Evolutionary conservation across 2,888 invertebrate species (phyloP).

Genomic region (Cabera pusaria): DNA sequence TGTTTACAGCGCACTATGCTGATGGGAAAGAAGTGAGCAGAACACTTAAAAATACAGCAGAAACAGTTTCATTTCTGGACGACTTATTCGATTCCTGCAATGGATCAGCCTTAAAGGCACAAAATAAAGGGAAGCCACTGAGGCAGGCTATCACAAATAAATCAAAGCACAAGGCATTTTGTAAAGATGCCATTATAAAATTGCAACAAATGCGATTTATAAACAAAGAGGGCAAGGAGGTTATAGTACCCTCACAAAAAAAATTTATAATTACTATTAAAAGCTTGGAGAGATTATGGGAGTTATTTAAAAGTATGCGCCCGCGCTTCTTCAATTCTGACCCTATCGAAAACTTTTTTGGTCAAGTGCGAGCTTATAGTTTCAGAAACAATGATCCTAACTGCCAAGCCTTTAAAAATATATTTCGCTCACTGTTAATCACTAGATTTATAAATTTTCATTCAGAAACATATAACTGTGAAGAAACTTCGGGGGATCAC

Average conservation of each 20-base stretch:
- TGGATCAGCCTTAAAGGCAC: not conserved
- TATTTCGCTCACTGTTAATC: not conserved
- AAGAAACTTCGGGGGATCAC: not conserved
- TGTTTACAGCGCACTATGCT: not conserved
- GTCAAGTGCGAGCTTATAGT: not conserved
- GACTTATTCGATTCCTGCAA: not conserved
- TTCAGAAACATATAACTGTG: not conserved
- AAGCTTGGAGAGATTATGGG: not conserved
- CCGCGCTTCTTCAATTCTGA: conserved; percentile 1
- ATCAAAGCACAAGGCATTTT: not conserved
- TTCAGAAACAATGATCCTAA: not conserved
- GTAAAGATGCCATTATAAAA: not conserved
- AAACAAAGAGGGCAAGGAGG: not conserved
- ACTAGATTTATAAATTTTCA: conserved; percentile 1
- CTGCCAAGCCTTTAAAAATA: conserved; percentile 1
- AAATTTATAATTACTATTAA: not conserved
- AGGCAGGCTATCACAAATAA: not conserved
- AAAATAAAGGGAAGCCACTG: not conserved
- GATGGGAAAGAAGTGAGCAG: conserved; percentile 2
- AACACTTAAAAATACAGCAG: conserved; percentile 1
- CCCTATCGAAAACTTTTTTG: conserved; percentile 6
- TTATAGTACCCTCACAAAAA: not conserved
- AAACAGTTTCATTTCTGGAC: not conserved
- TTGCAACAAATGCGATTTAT: conserved; percentile 1
- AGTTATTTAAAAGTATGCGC: not conserved